These are phyloP conservation scores for Dasypolia templi DNA, from an alignment of 2,888 invertebrate genomes.

Conservation along the genomic window DNA sequence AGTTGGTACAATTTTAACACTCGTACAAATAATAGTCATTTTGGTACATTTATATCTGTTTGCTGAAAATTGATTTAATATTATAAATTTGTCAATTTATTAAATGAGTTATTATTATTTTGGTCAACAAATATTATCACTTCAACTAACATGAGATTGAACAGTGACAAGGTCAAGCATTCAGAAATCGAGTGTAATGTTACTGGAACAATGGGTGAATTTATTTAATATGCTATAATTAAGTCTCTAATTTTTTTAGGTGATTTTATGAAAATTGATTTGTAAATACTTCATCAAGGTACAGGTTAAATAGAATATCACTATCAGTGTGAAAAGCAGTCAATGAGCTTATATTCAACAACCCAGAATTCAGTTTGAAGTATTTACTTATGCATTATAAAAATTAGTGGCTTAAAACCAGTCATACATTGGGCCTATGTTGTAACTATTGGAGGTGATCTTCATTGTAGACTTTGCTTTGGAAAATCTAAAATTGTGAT, in stretches of 20 bases:
- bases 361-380: background rate
- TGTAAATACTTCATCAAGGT: background rate
- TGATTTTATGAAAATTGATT: background rate
- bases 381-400: background rate
- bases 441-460: no score
- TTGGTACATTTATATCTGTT: background rate
- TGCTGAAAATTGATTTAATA: background rate
- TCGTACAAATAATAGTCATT: background rate
- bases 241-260: no score
- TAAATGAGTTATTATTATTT: background rate
- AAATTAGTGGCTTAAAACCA: background rate
- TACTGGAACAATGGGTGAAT: background rate
- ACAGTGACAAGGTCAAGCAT: background rate
- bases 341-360: background rate
- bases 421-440: background rate
- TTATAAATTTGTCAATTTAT: background rate
- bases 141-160: background rate
- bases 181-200: background rate
- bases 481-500: no score
- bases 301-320: background rate
- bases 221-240: no score
- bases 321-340: background rate
- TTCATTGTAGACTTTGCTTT: background rate
- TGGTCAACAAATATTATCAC: background rate
- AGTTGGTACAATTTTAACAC: background rate